phyloP scores from a whole-genome alignment of 2,797 vertebrate species.

The Muraenolepis orangiensis region DNA sequence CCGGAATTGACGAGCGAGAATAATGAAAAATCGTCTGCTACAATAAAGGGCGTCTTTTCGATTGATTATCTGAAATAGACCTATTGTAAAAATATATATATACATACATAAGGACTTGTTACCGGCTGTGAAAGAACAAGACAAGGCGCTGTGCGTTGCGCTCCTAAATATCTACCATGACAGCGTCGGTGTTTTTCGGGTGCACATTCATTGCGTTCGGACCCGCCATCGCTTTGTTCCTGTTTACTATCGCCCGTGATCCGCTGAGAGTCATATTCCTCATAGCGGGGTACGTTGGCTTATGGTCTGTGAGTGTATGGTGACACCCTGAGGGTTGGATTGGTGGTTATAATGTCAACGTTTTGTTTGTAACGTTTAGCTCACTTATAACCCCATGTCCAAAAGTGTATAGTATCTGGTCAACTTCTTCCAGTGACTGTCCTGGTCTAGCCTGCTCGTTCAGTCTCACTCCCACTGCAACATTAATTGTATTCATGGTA shows the following conservation, averaged over 20 bases:
- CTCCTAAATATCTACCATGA: conserved; percentile 63
- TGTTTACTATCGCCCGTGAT: conserved; percentile 80
- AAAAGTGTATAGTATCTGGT: background rate
- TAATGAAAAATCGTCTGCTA: background rate
- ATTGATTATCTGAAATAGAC: background rate
- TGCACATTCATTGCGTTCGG: conserved; percentile 81
- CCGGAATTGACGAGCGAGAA: background rate
- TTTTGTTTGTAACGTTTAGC: background rate
- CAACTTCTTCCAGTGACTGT: background rate
- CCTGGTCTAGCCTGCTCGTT: background rate
- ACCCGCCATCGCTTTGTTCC: conserved; percentile 76
- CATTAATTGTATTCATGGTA: background rate
- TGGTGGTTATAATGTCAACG: background rate
- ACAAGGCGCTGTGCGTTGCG: background rate
- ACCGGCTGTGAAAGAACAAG: background rate
- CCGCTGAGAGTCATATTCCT: conserved; percentile 81
- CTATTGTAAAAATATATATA: background rate
- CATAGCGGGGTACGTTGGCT: conserved; percentile 74
- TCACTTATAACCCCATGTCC: background rate
- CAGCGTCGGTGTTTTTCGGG: conserved; percentile 78
- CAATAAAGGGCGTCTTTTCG: background rate
- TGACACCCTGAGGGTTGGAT: background rate
- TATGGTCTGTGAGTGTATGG: background rate
- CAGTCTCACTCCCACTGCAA: background rate
- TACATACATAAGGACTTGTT: no score